Base-by-base conservation (phyloP, 1,140 invertebrate species). In the Brachystomella parvula region DNA sequence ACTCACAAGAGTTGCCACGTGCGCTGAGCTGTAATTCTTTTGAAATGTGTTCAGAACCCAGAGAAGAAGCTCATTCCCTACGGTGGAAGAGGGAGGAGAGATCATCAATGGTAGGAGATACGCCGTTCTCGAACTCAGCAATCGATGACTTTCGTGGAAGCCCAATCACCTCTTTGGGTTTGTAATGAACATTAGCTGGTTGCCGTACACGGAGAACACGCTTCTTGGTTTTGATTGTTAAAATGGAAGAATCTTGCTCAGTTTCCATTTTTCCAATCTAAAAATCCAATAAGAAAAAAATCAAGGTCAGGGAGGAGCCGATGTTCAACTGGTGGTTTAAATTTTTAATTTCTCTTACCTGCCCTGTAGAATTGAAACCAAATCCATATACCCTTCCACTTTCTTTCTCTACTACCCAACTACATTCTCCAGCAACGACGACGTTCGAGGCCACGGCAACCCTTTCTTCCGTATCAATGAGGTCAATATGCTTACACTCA, bases 151-250 rank as follows among this genome's bases (percentile, higher is more conserved):
- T 64, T 49, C 68, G 70, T 1, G 72, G 72, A 19, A 73, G 32
- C 2, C 72, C 72, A 44, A 35, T 47, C 60, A 73, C 67, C 61
- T 73, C 72, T 57, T 65, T 56, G 1, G 70, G 57, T 29, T 65
- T 62, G 33, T 65, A 71, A 33, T 73, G 68, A 58, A 73, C 70
- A 33, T 73, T 73, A 17, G 72, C 66, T 2, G 72, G 72, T 32
- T 73, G 72, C 21, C 72, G 31, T 15, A 73, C 69, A 60, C 70
- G 71, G 2, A 73, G 66, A 2, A 73, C 69, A 1, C 72, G 61
- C 47, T 73, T 73, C 58, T 73, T 73, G 26, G 72, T 73, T 61
- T 67, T 60, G 29, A 73, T 71, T 33, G 69, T 73, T 66, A 73
- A 68, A 19, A 73, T 64, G 15, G 72, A 68, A 21, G 65, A 59